Conservation (phyloP, 2,797 vertebrate genomes). For the Sphaeramia orbicularis region DNA sequence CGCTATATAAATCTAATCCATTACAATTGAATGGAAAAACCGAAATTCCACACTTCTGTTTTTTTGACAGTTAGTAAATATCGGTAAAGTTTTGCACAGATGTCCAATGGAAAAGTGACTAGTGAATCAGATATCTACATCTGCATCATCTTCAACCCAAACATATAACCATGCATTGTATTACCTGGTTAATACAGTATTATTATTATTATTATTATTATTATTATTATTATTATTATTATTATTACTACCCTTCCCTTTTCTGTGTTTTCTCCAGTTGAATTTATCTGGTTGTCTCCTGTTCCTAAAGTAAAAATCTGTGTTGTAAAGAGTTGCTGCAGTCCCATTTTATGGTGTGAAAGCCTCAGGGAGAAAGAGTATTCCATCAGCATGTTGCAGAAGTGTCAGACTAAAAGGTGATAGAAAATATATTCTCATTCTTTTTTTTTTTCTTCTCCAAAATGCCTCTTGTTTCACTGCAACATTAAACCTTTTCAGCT, state of each 20-base stretch:
- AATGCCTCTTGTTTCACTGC: constrained; percentile 14
- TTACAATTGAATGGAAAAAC: too few species aligned
- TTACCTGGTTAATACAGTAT: background rate
- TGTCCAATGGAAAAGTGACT: too few species aligned
- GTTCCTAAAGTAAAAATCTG: constrained; percentile 3
- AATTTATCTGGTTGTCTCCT: background rate
- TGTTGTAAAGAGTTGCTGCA: background rate
- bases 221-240: too few species aligned
- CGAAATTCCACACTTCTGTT: too few species aligned
- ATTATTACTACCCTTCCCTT: background rate
- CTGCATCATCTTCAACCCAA: too few species aligned
- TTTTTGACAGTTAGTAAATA: too few species aligned
- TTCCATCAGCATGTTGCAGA: constrained; percentile 32
- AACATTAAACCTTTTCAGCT: constrained; percentile 21
- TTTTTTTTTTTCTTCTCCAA: background rate
- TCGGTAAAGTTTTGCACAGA: too few species aligned
- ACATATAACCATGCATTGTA: too few species aligned
- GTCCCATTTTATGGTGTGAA: constrained; percentile 31
- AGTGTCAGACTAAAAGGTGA: constrained; percentile 55
- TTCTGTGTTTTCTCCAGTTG: background rate
- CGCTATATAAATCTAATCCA: too few species aligned
- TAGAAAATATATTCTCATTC: constrained; percentile 19
- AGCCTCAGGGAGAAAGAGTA: constrained; percentile 30
- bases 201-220: too few species aligned
- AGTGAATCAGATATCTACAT: too few species aligned